Base-by-base conservation (phyloP, 2,888 invertebrate species). In the Temnothorax unifasciatus region DNA sequence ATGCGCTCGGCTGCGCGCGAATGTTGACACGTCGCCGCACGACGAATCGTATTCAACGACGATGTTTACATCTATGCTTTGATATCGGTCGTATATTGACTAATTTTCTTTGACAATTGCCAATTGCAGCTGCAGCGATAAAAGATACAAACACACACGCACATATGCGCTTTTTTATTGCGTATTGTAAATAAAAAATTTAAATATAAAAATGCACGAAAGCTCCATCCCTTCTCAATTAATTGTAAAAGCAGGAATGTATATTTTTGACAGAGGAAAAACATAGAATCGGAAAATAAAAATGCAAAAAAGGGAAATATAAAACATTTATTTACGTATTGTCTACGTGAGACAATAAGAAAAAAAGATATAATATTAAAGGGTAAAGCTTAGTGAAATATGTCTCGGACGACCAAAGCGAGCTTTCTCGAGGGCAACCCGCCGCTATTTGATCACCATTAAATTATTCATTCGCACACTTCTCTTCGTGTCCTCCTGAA, bases 1-100 rank as follows among this genome's bases (percentile, higher is more conserved):
- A 91, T 92, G 92, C 92, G 91, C 92, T 90, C 91, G 91, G 92
- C 92, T 92, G 84, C 85, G 84, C 83, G 59, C 63, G 76, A 87
- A 87, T 90, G 85, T 86, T 87, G 88, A 90, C 87, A 89, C 87
- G 87, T 86, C 86, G 83, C 82, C 83, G 86, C 82, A 77, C 89
- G 82, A 79, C 79, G 79, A 86, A 85, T 59, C 44, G 44, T 13
- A 5, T 50, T 59, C 75, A 47, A 11, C 21, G 13, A 76, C 75
- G 57, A 44, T 84, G 86, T 85, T 88, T 87, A 57, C 61, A 81
- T 75, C 77, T 69, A 15, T 15, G 13, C 64, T 64, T 15, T 47
- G 64, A 52, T 15, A 47, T 50, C 25, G n/a, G n/a, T 29, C 13
- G 29, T 34, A 18, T 1, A 74, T 25, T n/a, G 59, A 47, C n/a